Percentiles rank a stretch among this genome's conserved stretches.
Evolutionary conservation across 2,113 vertebrate genomes (phyloP).

Genomic region (Pedetes capensis): DNA sequence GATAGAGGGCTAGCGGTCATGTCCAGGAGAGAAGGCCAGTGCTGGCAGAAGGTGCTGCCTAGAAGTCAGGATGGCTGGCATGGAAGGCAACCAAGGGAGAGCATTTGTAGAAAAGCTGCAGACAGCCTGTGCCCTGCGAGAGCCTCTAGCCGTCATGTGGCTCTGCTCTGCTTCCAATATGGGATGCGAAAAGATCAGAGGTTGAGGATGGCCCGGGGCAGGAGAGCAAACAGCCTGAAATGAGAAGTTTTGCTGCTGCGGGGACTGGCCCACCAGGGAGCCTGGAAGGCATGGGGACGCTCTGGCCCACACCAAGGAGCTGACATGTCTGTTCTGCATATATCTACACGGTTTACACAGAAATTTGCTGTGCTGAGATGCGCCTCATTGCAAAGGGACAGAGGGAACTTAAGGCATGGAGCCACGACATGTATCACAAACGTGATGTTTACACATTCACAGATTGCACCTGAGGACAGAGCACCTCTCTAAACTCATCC

Average conservation of each 20-base stretch:
- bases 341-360: neutral
- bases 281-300: neutral
- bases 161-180: neutral
- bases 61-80: neutral
- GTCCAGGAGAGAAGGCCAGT: fast-evolving
- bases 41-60: neutral
- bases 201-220: fast-evolving
- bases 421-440: fast-evolving
- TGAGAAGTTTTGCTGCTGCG: neutral
- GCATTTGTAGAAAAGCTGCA: neutral
- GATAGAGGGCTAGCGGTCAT: fast-evolving
- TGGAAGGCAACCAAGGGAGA: neutral
- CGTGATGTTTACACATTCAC: neutral
- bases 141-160: fast-evolving
- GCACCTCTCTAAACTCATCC: neutral
- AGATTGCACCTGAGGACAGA: neutral
- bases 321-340: fast-evolving
- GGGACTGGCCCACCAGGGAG: fast-evolving
- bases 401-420: fast-evolving
- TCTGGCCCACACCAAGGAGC: fast-evolving
- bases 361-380: fast-evolving
- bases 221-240: fast-evolving
- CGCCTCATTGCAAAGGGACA: neutral
- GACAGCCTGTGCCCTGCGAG: fast-evolving
- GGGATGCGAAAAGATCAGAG: fast-evolving